phyloP scores from a whole-genome alignment of 2,113 vertebrate genomes.

The Leucopternis melanops region DNA sequence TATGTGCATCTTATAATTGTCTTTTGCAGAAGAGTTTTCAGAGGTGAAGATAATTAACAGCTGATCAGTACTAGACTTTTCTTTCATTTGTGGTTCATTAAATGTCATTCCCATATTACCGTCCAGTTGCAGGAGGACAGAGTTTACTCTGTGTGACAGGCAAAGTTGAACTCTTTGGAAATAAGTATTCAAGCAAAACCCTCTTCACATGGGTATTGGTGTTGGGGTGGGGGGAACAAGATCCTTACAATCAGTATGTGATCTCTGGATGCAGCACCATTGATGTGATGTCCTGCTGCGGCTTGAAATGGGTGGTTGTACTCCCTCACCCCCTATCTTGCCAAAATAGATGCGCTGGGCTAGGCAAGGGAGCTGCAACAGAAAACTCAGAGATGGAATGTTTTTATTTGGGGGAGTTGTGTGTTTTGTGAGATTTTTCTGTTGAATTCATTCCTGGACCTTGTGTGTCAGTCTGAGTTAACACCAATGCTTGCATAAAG shows the following conservation, averaged over 20 bases:
- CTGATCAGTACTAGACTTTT: neutral
- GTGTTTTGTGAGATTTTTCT: neutral
- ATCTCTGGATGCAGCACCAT: neutral
- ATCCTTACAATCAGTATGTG: neutral
- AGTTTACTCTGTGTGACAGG: neutral
- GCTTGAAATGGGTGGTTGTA: neutral
- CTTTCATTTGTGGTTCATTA: neutral
- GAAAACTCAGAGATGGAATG: neutral
- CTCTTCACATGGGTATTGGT: neutral
- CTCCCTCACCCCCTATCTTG: neutral
- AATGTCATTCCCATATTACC: neutral
- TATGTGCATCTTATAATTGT: neutral
- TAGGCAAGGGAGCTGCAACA: neutral
- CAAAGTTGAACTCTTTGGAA: neutral
- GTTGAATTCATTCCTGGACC: neutral
- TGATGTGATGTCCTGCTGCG: neutral
- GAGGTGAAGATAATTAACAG: neutral
- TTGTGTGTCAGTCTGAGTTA: neutral
- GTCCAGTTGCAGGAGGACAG: neutral
- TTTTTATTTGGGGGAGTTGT: neutral
- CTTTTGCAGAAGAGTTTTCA: neutral
- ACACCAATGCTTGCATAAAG: neutral
- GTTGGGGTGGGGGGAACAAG: neutral
- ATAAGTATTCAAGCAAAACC: neutral
- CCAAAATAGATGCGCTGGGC: neutral